Evolutionary conservation across 2,888 invertebrate species (phyloP).

Genomic region (Heliconius aoede): DNA sequence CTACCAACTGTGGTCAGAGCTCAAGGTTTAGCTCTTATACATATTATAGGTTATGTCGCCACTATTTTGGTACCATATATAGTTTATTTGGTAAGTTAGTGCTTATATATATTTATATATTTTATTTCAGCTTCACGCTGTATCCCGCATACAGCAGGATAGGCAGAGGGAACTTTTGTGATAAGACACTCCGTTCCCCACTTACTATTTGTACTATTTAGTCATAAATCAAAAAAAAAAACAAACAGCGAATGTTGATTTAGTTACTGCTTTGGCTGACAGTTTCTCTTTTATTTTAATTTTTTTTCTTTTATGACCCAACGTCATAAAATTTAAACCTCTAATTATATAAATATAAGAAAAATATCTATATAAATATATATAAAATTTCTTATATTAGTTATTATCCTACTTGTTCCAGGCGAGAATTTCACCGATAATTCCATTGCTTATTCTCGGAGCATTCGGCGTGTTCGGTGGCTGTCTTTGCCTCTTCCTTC

Average conservation of each 20-base stretch:
- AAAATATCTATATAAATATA: too few relatives aligned
- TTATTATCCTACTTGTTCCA: slow-evolving; percentile 53
- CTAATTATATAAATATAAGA: too few relatives aligned
- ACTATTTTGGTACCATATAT: slow-evolving; percentile 93
- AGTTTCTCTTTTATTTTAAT: too few relatives aligned
- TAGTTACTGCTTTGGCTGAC: neutral
- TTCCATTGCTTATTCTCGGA: slow-evolving; percentile 91
- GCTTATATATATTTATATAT: neutral
- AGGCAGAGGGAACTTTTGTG: too few relatives aligned
- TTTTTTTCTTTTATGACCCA: too few relatives aligned
- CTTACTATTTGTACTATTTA: too few relatives aligned
- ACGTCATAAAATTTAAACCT: too few relatives aligned
- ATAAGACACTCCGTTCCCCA: too few relatives aligned
- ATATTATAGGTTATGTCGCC: slow-evolving; percentile 92
- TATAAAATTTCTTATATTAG: too few relatives aligned
- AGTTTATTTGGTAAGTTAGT: slow-evolving; percentile 87
- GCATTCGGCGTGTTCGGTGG: slow-evolving; percentile 90
- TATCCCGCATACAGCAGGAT: too few relatives aligned
- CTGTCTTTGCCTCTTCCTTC: slow-evolving; percentile 88
- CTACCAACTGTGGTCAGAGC: slow-evolving; percentile 93
- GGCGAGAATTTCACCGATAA: slow-evolving; percentile 87
- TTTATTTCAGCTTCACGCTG: neutral
- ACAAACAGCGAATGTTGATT: neutral
- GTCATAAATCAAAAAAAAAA: neutral
- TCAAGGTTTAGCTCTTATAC: slow-evolving; percentile 92